Base-by-base conservation (phyloP, 2,888 invertebrate genomes). In the Thumatha senex region DNA sequence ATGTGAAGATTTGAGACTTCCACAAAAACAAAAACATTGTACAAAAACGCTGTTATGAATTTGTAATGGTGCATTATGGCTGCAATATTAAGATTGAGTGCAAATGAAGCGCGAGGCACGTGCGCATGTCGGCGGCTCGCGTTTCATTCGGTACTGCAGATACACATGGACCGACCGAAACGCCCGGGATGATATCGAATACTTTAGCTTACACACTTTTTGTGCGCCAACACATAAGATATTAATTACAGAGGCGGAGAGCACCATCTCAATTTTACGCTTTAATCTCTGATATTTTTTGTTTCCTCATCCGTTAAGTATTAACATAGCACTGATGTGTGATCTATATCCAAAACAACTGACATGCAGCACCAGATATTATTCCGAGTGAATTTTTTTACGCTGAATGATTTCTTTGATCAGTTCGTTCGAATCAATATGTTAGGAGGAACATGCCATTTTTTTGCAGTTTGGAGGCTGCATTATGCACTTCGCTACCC, bases 31-130 rank as follows among this genome's bases (percentile, higher is more conserved):
- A 82, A 80, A 80, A 78, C 68, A 57, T 59, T 63, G 53, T 64
- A 73, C 79, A 82, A 82, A 72, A 73, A 73, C 67, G 67, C 63
- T 78, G 76, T 84, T 89, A 84, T 89, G 74, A 77, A 80, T 80
- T 69, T 68, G 77, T 82, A 90, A 89, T 90, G 87, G 78, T 83
- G 90, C 90, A 89, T 89, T 74, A 60, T 71, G 66, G 66, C 75
- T 84, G 86, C 81, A 80, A 82, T 87, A 86, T 88, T 88, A 87
- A 89, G 86, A 89, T 89, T 87, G 86, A 82, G 78, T 78, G 87
- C 76, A 86, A 89, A 89, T 89, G 88, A 78, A 60, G 78, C 89
- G 82, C 65, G 74, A 75, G 82, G 84, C 87, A 85, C 89, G 89
- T 83, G 87, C 85, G 76, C 78, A 61, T 54, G 55, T 67, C 74